Evolutionary conservation across 2,797 vertebrate species (phyloP), one percentile per base, ranked within the genome.

Genomic region (Aselliscus stoliczkanus): DNA sequence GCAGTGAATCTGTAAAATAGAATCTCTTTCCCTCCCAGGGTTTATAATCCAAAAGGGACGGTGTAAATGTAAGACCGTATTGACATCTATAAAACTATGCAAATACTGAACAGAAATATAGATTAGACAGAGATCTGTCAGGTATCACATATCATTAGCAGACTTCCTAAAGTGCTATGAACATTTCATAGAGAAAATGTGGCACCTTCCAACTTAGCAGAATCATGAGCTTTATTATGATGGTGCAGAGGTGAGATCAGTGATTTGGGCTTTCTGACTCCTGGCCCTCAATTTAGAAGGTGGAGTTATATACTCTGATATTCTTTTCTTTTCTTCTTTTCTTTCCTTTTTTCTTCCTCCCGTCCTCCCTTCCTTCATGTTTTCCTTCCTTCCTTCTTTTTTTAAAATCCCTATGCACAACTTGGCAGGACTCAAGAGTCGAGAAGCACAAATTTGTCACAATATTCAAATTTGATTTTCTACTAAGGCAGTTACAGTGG

Each of bases 61-160:
- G 4, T 60, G 23, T 76, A 88, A 83, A 88, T 37, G 23, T 39
- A 64, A 50, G 64, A 93, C 79, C 25, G 39, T 42, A n/a, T 18
- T 91, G 83, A 91, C 18, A 13, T 91, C 67, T 42, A 14, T 52
- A 89, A 81, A 86, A 91, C 21, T n/a, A 17, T 58, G 39, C 31
- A 86, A 85, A 82, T 93, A 11, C 31, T 80, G 83, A 93, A 31
- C 31, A 94, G 62, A 88, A 91, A 81, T 14, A 34, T n/a, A 73
- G 88, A 82, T 90, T 56, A 86, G 82, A 81, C 37, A 81, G 65
- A 88, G 54, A 47, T 37, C 14, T 54, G 14, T 50, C 14, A 50
- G 14, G 56, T 75, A 81, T 47, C 54, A 21, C n/a, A n/a, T n/a
- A n/a, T 34, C 39, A 54, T 79, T 88, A 72, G 34, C 27, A 65